phyloP scores from a whole-genome alignment of 53 echinoderm and acorn worm genomes.

The Holothuria leucospilota region DNA sequence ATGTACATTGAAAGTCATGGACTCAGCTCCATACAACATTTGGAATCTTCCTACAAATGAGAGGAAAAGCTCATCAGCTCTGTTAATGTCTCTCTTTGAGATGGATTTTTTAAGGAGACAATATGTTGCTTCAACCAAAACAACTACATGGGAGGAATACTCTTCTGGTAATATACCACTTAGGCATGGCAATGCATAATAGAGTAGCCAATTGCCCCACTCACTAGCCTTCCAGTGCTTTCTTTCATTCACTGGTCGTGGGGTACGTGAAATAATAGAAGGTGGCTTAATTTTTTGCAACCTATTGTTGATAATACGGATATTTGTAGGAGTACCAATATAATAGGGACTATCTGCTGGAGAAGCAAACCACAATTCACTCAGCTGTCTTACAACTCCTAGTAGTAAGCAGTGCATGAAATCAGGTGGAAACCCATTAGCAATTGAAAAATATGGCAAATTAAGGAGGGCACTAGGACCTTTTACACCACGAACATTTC shows the following conservation, averaged over 20 bases:
- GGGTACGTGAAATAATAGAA: constrained; percentile 23
- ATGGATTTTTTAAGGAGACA: constrained; percentile 60
- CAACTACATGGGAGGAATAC: constrained; percentile 34
- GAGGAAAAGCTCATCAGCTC: constrained; percentile 41
- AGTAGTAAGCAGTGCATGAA: constrained; percentile 68
- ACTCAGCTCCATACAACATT: constrained; percentile 49
- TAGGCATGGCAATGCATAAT: not conserved
- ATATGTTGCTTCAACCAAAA: constrained; percentile 51
- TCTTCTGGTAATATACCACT: not conserved
- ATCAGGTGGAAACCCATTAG: constrained; percentile 52
- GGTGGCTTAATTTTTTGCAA: not conserved
- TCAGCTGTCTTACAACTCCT: constrained; percentile 45
- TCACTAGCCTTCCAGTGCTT: constrained; percentile 61
- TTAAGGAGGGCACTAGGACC: constrained; percentile 47
- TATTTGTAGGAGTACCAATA: constrained; percentile 39
- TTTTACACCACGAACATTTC: constrained; percentile 32
- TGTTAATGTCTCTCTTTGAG: constrained; percentile 31
- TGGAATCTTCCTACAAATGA: constrained; percentile 62
- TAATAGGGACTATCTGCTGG: constrained; percentile 27
- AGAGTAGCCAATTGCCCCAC: constrained; percentile 60
- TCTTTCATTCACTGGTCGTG: not conserved
- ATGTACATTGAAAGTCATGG: constrained; percentile 67
- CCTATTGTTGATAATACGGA: not conserved
- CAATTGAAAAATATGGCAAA: constrained; percentile 41
- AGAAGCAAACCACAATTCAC: constrained; percentile 47